Evolutionary conservation across 2,113 vertebrate species (phyloP).

Genomic region (Callopanchax toddi): DNA sequence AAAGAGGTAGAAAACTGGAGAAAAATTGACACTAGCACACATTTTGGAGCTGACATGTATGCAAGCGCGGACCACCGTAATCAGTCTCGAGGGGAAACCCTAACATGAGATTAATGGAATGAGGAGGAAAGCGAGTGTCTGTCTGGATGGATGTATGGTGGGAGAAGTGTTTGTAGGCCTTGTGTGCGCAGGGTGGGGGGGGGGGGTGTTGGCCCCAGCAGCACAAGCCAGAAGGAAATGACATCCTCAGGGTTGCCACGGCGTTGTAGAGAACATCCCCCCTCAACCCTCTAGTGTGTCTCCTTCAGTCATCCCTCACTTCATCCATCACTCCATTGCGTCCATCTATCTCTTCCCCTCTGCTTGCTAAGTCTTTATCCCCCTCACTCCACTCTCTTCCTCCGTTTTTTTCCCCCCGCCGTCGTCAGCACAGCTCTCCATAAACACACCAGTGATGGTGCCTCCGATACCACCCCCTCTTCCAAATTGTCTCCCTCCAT

Average conservation of each 20-base stretch:
- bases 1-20: slow-evolving; percentile 44
- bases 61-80: slow-evolving; percentile 36
- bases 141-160: slow-evolving; percentile 25
- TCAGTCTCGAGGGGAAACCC: slow-evolving; percentile 52
- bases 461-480: slow-evolving; percentile 29
- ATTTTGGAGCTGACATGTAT: background rate
- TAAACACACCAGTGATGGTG: slow-evolving; percentile 61
- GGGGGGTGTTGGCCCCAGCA: slow-evolving; percentile 23
- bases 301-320: slow-evolving; percentile 29
- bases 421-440: slow-evolving; percentile 46
- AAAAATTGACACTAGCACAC: background rate
- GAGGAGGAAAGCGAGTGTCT: slow-evolving; percentile 31
- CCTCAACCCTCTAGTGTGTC: slow-evolving; percentile 2
- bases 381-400: slow-evolving; percentile 13
- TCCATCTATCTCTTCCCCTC: slow-evolving; percentile 20
- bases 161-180: slow-evolving; percentile 21
- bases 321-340: slow-evolving; percentile 47
- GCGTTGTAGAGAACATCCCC: slow-evolving; percentile 10
- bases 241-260: slow-evolving; percentile 53
- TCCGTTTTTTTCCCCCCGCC: slow-evolving; percentile 4
- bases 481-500: slow-evolving; percentile 50
- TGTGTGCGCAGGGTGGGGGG: background rate
- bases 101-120: slow-evolving; percentile 66
- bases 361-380: slow-evolving; percentile 31
- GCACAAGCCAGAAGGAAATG: slow-evolving; percentile 48